Evolutionary conservation across 2,113 vertebrate species (phyloP).

Genomic region (Sporophila hypoxantha): DNA sequence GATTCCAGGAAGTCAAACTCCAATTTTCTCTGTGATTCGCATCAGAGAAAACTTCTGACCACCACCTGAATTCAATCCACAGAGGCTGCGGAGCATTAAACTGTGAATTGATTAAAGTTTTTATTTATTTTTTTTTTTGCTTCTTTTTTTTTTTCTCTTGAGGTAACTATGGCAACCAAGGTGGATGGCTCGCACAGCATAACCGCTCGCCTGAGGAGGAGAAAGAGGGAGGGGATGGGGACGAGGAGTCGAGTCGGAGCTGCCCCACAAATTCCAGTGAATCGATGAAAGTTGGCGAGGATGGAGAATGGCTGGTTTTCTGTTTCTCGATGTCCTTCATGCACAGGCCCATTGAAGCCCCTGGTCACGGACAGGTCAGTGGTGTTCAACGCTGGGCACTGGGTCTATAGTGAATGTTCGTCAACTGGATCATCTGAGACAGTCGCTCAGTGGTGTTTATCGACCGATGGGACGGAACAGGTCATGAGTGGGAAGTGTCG

Average conservation of each 20-base stretch:
- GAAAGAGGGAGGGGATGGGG: conserved; percentile 75
- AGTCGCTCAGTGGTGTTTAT: too few relatives aligned
- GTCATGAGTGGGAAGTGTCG: too few relatives aligned
- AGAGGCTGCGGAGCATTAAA: too few relatives aligned
- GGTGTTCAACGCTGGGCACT: too few relatives aligned
- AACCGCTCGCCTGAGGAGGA: conserved; percentile 62
- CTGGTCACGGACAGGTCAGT: conserved; percentile 89
- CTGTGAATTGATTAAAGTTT: background rate
- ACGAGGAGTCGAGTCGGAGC: conserved; percentile 86
- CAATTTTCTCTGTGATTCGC: fast-evolving
- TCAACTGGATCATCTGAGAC: too few relatives aligned
- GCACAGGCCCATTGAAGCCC: conserved; percentile 86
- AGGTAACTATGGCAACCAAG: conserved; percentile 96
- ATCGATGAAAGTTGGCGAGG: conserved; percentile 79
- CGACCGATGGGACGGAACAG: too few relatives aligned
- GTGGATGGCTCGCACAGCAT: conserved; percentile 75
- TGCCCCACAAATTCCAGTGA: conserved; percentile 91
- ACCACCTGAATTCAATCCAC: fast-evolving
- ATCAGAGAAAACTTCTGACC: background rate
- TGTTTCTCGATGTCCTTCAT: conserved; percentile 80
- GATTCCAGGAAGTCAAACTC: background rate
- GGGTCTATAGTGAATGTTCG: too few relatives aligned
- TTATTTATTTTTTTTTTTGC: too few relatives aligned
- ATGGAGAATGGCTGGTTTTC: conserved; percentile 79
- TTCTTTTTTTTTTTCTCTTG: background rate